A percentile compares a stretch with the other conserved stretches of the same genome.
Conservation (phyloP, 1,140 invertebrate genomes). For the Rhopalosiphum padi region DNA sequence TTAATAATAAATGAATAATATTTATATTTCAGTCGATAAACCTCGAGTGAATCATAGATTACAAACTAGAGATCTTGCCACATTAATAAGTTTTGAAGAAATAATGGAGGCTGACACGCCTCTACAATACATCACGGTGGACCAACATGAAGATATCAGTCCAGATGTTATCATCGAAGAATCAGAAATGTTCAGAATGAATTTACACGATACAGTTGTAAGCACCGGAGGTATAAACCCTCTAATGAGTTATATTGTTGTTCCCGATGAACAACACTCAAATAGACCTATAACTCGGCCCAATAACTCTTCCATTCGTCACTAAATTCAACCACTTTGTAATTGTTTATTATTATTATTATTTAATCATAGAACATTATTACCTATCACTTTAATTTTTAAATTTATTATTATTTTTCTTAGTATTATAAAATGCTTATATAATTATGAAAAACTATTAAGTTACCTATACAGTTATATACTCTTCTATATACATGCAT, state of each 20-base stretch:
- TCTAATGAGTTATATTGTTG: background rate
- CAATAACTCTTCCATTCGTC: background rate
- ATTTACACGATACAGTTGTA: background rate
- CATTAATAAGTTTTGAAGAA: background rate
- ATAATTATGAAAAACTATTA: background rate
- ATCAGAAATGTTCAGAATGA: background rate
- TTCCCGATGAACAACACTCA: background rate
- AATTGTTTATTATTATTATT: background rate
- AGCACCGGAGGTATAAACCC: background rate
- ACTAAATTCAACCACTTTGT: background rate
- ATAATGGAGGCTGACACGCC: background rate
- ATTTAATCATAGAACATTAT: background rate
- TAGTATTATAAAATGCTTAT: background rate
- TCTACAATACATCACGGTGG: background rate
- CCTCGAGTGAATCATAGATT: background rate
- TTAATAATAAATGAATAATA: background rate
- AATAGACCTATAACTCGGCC: background rate
- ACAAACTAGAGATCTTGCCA: background rate
- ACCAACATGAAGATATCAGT: background rate
- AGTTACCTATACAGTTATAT: background rate
- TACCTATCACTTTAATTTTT: background rate
- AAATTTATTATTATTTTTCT: background rate
- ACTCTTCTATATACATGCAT: background rate
- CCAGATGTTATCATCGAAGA: background rate
- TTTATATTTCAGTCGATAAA: background rate